Evolutionary conservation across 2,113 vertebrate genomes (phyloP), one percentile per base, ranked within the genome.

Genomic region (Epinephelus moara): DNA sequence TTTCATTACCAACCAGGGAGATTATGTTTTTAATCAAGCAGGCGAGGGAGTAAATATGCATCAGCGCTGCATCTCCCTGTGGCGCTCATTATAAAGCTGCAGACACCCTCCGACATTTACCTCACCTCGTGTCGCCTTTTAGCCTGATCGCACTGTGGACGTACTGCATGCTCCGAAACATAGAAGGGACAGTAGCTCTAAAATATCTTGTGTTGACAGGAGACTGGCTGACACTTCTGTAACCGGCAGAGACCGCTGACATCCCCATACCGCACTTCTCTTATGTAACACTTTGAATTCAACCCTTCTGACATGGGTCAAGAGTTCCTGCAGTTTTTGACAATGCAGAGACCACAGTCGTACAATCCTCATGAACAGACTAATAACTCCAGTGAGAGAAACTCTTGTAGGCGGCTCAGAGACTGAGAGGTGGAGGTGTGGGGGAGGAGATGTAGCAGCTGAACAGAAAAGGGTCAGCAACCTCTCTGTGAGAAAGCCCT

Each of bases 201-300:
- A 84, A 70, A 75, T 33, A 15, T 68, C 37, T 6, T 21, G 70
- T 45, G 89, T 0, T 76, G 89, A 88, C 76, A 85, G 64, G 67
- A 63, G 14, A 25, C 15, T 19, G 59, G 56, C 23, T 6, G 13
- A 13, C 13, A 30, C 50, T 49, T 40, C 77, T 69, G 52, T 56
- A 79, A 88, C 72, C 47, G 60, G 79, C 79, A 27, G 19, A 66
- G 23, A 17, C 30, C 0, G 2, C 61, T 14, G 76, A 78, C 79
- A 77, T 76, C 69, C 33, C 63, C 25, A 76, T 64, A 63, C 68
- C 7, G 0, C 2, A 33, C 37, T 13, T 40, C 9, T 40, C 47
- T 70, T 15, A 67, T 42, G 15, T 71, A 64, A 66, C 9, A 0
- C 21, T 49, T 27, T 47, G 27, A 87, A 40, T 45, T 73, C 37